Evolutionary conservation across 2,113 vertebrate species (phyloP).

Genomic region (Tauraco erythrolophus): DNA sequence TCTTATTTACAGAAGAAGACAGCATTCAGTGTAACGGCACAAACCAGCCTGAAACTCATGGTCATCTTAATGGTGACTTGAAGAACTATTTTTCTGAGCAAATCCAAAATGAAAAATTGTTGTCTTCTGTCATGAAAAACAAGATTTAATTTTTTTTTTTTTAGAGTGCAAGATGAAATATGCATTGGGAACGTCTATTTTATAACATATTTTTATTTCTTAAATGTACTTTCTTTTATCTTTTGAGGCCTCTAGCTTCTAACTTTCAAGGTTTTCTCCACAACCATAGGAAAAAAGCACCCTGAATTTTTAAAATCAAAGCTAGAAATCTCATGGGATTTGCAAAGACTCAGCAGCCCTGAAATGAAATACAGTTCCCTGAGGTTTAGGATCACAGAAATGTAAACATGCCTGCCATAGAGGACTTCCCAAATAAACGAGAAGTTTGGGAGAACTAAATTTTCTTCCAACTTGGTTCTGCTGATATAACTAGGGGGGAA

Average conservation of each 20-base stretch:
- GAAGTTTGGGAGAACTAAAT: not conserved
- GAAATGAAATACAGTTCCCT: slow-evolving; percentile 17
- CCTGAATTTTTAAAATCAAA: not conserved
- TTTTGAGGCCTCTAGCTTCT: not conserved
- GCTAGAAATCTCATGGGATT: not conserved
- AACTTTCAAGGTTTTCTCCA: not conserved
- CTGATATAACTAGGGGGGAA: not conserved
- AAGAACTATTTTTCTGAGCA: not conserved
- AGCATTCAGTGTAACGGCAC: not conserved
- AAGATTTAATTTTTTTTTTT: not conserved
- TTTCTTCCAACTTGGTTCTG: not conserved
- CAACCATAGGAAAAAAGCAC: not conserved
- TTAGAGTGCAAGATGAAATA: not conserved
- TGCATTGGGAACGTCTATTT: not conserved
- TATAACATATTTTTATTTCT: not conserved
- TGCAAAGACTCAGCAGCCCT: not conserved
- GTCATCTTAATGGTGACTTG: not conserved
- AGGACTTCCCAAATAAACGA: not conserved
- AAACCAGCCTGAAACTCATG: not conserved
- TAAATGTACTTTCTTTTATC: not conserved
- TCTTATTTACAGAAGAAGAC: not conserved
- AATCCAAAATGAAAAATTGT: not conserved
- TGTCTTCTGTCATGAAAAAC: not conserved
- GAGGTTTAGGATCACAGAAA: not conserved
- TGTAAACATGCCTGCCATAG: not conserved